Evolutionary conservation across 1,140 invertebrate species (phyloP), one percentile per base, ranked within the genome.

Genomic region (Radopholus similis): DNA sequence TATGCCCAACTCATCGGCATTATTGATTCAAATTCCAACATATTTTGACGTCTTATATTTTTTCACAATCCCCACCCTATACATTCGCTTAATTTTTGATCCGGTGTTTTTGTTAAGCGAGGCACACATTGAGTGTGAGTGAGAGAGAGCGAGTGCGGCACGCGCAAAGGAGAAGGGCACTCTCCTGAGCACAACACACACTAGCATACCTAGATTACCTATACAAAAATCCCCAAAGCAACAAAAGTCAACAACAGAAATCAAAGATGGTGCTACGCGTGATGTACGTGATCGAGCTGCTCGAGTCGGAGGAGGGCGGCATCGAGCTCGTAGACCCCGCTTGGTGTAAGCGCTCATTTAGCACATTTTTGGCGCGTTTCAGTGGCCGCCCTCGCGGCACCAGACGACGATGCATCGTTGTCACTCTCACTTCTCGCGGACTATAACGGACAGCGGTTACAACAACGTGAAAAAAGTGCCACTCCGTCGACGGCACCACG

Each of bases 241-340:
- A 4, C n/a, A 21, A 23, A 21, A 4, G 5, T 5, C 5, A 21
- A n/a, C 9, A 42, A n/a, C 28, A 60, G 40, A 42, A 40, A 38
- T 53, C 62, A 37, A 78, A 63, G 51, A 80, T 80, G 78, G 77
- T 77, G 40, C 64, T 82, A 18, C 63, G 74, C 47, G 68, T 67
- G 11, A 75, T 82, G 64, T 81, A 76, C 65, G 69, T 81, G 38
- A 81, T 81, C 64, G 79, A 81, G 56, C 65, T 81, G 65, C 64
- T 73, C 23, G 79, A 81, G 55, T 65, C 79, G 54, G 79, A 81
- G 38, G 79, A 82, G 58, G 79, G 79, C 37, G 79, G 79, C 21
- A 79, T 81, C 32, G 79, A 81, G 67, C 76, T 81, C 35, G 79
- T 81, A 51, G 79, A 81, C 59, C 79, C 79, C 26, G 69, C 79